Percentiles rank a stretch among this genome's conserved stretches.
Evolutionary conservation across 2,888 invertebrate genomes (phyloP).

Genomic region (Suillia variegata): DNA sequence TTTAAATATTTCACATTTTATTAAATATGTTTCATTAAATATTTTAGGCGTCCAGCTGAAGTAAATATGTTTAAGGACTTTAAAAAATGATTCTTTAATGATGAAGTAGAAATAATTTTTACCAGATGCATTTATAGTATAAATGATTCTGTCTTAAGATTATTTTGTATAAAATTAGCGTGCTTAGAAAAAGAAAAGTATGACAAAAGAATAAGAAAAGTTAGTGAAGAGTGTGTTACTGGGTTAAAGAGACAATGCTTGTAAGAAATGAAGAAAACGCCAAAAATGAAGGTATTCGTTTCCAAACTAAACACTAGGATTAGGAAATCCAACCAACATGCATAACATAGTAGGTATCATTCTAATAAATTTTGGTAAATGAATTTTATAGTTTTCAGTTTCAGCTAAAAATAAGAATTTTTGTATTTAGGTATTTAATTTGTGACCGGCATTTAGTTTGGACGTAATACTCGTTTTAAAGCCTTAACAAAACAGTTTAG

Average conservation of each 20-base stretch:
- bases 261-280: constrained; percentile 46
- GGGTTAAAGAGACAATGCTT: neutral
- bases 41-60: neutral
- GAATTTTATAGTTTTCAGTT: neutral
- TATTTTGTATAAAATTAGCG: too few species aligned
- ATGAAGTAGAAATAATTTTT: too few species aligned
- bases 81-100: too few species aligned
- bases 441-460: constrained; percentile 45
- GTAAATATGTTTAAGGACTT: too few species aligned
- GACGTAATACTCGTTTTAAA: constrained; percentile 38
- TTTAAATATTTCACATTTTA: neutral
- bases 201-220: too few species aligned
- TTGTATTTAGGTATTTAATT: too few species aligned
- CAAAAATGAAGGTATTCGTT: constrained; percentile 56
- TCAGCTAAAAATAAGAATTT: too few species aligned
- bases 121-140: too few species aligned
- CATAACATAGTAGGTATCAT: too few species aligned
- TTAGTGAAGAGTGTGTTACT: neutral
- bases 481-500: constrained; percentile 29
- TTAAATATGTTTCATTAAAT: neutral
- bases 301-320: constrained; percentile 50
- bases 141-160: too few species aligned
- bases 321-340: neutral
- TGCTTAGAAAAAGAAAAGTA: too few species aligned
- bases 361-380: neutral